Conservation (phyloP, 2,888 invertebrate genomes). For the Kryphioiulus occultus region DNA sequence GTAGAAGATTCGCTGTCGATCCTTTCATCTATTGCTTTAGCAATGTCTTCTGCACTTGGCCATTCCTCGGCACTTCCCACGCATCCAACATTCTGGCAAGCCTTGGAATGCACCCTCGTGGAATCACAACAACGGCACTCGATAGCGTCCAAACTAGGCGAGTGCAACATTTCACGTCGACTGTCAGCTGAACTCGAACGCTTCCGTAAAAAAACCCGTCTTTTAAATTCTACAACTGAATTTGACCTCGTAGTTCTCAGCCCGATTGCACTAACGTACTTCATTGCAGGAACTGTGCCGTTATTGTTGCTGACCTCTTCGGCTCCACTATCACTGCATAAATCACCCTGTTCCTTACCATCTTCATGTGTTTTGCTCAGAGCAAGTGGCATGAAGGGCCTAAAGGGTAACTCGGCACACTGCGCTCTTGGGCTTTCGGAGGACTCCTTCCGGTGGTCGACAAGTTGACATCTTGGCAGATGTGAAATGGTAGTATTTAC, state of each 20-base stretch:
- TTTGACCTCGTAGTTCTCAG: constrained; percentile 54
- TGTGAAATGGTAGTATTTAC: constrained; percentile 48
- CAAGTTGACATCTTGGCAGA: not conserved
- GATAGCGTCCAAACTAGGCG: not conserved
- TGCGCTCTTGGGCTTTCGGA: not conserved
- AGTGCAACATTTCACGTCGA: constrained; percentile 36
- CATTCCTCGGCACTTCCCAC: constrained; percentile 36
- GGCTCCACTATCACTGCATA: not conserved
- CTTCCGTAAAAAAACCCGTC: constrained; percentile 54
- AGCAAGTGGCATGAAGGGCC: constrained; percentile 56
- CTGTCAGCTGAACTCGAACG: constrained; percentile 57
- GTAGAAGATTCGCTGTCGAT: not conserved
- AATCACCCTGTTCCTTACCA: not conserved
- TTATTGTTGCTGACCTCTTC: not conserved
- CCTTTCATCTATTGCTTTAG: constrained; percentile 27
- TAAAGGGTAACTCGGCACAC: constrained; percentile 53
- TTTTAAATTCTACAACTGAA: constrained; percentile 56
- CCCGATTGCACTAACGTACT: not conserved
- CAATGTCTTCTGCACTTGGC: constrained; percentile 49
- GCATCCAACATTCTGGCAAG: not conserved
- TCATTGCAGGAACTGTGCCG: not conserved
- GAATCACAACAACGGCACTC: constrained; percentile 45
- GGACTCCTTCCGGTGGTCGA: constrained; percentile 13
- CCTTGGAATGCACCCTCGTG: not conserved
- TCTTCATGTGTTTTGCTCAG: constrained; percentile 26